Evolutionary conservation across 2,797 vertebrate genomes (phyloP).

Genomic region (Chrosomus eos): DNA sequence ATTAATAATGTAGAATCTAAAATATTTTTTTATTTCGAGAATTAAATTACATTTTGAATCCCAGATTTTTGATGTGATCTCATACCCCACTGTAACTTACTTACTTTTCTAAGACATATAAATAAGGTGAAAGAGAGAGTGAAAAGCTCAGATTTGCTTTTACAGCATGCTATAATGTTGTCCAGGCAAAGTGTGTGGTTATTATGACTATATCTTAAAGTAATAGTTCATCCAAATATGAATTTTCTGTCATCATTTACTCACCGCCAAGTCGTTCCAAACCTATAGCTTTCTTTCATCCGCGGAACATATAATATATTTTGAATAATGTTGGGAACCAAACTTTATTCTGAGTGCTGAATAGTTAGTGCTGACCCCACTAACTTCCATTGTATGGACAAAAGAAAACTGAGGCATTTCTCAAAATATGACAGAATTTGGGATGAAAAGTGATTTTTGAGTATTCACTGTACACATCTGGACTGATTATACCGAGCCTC

Average conservation of each 20-base stretch:
- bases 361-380: too few relatives aligned
- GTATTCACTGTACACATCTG: background rate
- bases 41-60: background rate
- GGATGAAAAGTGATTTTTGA: constrained; percentile 7
- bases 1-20: too few relatives aligned
- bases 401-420: background rate
- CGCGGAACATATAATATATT: background rate
- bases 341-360: too few relatives aligned
- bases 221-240: background rate
- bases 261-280: too few relatives aligned
- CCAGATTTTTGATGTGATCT: background rate
- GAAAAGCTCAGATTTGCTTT: background rate
- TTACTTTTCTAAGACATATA: background rate
- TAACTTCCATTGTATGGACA: background rate
- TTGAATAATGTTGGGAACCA: background rate
- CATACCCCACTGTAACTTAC: background rate
- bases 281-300: too few relatives aligned
- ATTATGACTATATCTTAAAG: background rate
- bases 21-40: too few relatives aligned
- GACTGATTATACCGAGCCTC: background rate
- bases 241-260: too few relatives aligned
- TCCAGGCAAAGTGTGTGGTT: background rate
- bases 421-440: background rate
- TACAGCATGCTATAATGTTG: background rate
- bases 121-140: background rate